Base-by-base conservation (phyloP, 2,797 vertebrate genomes). In the Lycodopsis pacificus region DNA sequence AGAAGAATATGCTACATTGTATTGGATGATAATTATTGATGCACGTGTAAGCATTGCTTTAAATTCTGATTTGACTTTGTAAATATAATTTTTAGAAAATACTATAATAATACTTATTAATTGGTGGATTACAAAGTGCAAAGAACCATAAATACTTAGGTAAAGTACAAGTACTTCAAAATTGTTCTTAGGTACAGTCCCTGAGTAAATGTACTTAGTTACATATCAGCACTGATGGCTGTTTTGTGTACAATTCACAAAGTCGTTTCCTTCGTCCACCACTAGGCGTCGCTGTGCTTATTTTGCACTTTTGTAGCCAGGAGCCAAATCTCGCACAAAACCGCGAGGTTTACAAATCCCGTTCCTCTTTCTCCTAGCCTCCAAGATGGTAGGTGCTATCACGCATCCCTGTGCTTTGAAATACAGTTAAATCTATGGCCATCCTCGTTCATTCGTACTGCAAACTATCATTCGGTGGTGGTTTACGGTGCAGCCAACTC, bases 331-430 rank as follows among this genome's bases (percentile, higher is more conserved):
- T 95, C 93, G 92, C 89, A 90, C 89, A 94, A 92, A 94, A 77
- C 77, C 95, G 95, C 91, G 95, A 86, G 91, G 80, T 54, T 91
- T 92, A 6, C 53, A 66, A 49, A 46, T 88, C 74, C 34, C 76
- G 89, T 88, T 94, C 94, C 95, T 95, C 94, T 95, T 94, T 92
- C 81, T 86, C 80, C 91, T 83, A 71, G 17, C 90, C 91, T 93
- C 91, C 84, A 92, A 95, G 91, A 96, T 96, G 95, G 95, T 96
- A 94, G 91, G 95, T 95, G 32, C 19, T 44, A 34, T 20, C 36
- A 42, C 1, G 56, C 20, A 51, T 14, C 13, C 15, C 67, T 82
- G 71, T 53, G 49, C 46, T 1, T 0, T 9, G 1, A 70, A 71
- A 40, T 54, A 0, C 0, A 0, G 1, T 20, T 2, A 49, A 91